Evolutionary conservation across 2,888 invertebrate genomes (phyloP).

Genomic region (Lochmaea crataegi): DNA sequence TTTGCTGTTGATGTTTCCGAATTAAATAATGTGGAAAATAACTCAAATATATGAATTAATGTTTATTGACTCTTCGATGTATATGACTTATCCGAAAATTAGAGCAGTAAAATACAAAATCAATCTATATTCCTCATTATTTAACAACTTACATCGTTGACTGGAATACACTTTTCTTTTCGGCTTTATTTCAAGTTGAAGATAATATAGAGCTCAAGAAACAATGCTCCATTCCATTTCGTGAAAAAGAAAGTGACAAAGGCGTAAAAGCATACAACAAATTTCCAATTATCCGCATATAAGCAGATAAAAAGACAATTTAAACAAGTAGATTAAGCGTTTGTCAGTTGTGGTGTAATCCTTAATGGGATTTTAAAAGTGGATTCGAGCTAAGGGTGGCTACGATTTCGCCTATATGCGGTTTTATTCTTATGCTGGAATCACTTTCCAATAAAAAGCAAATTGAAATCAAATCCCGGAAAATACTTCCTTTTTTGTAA

Average conservation of each 20-base stretch:
- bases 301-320: slow-evolving; percentile 41
- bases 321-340: slow-evolving; percentile 37
- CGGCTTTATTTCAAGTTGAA: background rate
- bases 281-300: slow-evolving; percentile 38
- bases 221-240: slow-evolving; percentile 14
- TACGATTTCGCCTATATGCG: slow-evolving; percentile 15
- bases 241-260: slow-evolving; percentile 29
- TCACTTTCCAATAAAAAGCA: background rate
- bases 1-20: no score
- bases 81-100: no score
- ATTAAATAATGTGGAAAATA: no score
- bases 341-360: slow-evolving; percentile 37
- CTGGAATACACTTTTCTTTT: background rate
- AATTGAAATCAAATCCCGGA: background rate
- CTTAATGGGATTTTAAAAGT: slow-evolving; percentile 38
- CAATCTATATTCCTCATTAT: background rate
- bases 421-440: background rate
- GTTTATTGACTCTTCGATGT: no score
- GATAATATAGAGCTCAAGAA: slow-evolving; percentile 4
- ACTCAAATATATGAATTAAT: no score
- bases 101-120: no score
- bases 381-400: slow-evolving; percentile 29
- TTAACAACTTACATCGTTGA: background rate
- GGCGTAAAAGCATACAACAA: slow-evolving; percentile 33
- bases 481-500: background rate